Conservation (phyloP, 2,888 invertebrate genomes). For the Operophtera brumata region DNA sequence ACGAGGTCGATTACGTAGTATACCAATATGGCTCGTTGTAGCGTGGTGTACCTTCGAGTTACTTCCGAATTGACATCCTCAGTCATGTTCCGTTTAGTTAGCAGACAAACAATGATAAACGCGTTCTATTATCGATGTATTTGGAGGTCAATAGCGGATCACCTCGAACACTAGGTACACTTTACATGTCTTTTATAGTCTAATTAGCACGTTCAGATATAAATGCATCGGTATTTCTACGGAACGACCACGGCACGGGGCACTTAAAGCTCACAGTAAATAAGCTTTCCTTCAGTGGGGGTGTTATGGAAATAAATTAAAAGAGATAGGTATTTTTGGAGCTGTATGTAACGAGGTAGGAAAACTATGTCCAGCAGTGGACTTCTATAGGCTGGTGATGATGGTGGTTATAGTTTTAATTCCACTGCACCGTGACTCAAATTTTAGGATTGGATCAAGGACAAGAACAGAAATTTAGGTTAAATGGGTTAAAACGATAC, state of each 20-base stretch:
- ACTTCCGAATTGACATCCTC: slow-evolving; percentile 15
- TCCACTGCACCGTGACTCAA: too few species aligned
- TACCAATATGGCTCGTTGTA: not conserved
- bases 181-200: slow-evolving; percentile 46
- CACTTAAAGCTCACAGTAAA: too few species aligned
- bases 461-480: too few species aligned
- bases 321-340: too few species aligned
- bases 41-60: not conserved
- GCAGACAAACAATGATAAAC: slow-evolving; percentile 28
- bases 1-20: not conserved
- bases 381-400: too few species aligned
- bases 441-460: too few species aligned
- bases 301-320: too few species aligned
- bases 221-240: not conserved
- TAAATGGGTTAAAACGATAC: too few species aligned
- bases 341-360: too few species aligned
- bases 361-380: too few species aligned
- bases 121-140: slow-evolving; percentile 38
- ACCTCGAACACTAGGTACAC: slow-evolving; percentile 55
- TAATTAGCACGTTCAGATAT: slow-evolving; percentile 45
- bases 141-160: slow-evolving; percentile 53
- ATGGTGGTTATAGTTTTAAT: too few species aligned
- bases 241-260: not conserved
- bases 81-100: slow-evolving; percentile 17
- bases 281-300: too few species aligned